Conservation (phyloP, 2,797 vertebrate genomes). For the Loriculus beryllinus region DNA sequence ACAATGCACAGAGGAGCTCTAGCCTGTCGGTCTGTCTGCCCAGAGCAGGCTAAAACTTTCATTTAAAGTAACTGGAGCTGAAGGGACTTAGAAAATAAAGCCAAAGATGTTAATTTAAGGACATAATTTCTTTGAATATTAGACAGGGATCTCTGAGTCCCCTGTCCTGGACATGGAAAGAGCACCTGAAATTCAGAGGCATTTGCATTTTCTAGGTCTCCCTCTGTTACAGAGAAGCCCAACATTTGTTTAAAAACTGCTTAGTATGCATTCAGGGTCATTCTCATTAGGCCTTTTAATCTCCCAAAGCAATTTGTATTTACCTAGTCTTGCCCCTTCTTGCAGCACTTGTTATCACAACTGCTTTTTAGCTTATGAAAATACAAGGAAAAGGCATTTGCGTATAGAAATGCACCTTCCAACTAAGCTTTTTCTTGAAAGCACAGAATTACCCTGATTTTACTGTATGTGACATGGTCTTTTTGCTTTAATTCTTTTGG, state of each 20-base stretch:
- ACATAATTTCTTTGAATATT: neutral
- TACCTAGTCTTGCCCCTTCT: conserved; percentile 15
- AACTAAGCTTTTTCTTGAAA: neutral
- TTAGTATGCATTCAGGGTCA: neutral
- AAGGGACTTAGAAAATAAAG: neutral
- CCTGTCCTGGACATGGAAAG: neutral
- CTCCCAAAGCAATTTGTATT: conserved; percentile 36
- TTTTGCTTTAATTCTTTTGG: neutral
- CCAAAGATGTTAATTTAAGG: neutral
- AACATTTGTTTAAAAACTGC: neutral
- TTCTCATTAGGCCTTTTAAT: neutral
- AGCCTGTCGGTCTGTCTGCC: neutral
- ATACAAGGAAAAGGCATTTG: conserved; percentile 20
- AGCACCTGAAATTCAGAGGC: neutral
- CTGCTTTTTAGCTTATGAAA: conserved; percentile 7
- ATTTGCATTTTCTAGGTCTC: neutral
- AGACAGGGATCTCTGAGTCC: neutral
- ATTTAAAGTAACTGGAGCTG: neutral
- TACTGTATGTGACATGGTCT: neutral
- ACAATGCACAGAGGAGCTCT: neutral
- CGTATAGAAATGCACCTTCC: neutral
- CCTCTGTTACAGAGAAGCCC: neutral
- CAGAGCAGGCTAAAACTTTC: neutral
- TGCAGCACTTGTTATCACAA: neutral
- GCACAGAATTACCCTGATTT: neutral